phyloP scores from a whole-genome alignment of 2,797 vertebrate genomes.

The Parotocinclus haroldoi region DNA sequence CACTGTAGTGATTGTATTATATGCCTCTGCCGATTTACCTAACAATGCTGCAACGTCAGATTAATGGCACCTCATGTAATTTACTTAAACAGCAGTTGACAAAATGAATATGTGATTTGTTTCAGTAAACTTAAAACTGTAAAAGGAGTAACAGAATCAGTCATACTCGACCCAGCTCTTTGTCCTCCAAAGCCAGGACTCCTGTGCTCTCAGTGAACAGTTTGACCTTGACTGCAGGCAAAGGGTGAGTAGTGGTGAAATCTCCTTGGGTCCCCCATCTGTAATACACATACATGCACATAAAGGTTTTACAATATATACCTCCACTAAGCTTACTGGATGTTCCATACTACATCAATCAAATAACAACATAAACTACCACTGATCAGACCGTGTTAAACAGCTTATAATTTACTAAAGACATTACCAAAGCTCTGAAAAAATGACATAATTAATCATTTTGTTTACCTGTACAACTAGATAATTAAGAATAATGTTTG shows the following conservation, averaged over 20 bases:
- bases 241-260: constrained; percentile 93
- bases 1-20: not conserved
- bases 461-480: no score
- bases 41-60: not conserved
- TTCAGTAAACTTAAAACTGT: not conserved
- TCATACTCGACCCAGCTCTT: constrained; percentile 94
- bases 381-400: no score
- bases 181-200: constrained; percentile 96
- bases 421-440: no score
- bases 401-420: no score
- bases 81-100: not conserved
- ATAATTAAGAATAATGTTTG: no score
- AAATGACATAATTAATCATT: no score
- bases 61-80: no score
- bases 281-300: constrained; percentile 53
- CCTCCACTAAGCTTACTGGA: no score
- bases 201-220: constrained; percentile 98
- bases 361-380: no score
- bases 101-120: not conserved
- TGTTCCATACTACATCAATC: no score
- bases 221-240: constrained; percentile 98
- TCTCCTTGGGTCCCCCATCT: constrained; percentile 99
- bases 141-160: not conserved
- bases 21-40: not conserved
- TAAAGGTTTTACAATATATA: no score